Evolutionary conservation across 2,797 vertebrate genomes (phyloP), one percentile per base, ranked within the genome.

Genomic region (Sphaeramia orbicularis): DNA sequence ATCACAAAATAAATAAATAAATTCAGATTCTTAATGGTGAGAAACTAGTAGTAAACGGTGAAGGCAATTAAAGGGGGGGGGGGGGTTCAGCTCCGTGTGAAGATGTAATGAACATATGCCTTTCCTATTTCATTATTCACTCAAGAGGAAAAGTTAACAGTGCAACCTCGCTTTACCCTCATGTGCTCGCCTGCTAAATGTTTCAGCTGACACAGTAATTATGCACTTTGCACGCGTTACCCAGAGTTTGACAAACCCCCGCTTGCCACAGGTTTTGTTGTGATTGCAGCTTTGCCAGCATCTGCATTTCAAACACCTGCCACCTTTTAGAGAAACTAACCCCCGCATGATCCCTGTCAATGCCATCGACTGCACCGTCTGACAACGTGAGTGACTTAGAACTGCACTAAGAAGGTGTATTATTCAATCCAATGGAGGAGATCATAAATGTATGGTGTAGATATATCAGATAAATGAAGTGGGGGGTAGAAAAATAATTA

Each of bases 251-350:
- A 83, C 60, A 82, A 83, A 60, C 44, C 37, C 49, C 52, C 6
- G 32, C 57, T 57, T 61, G 37, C 71, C 64, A 75, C 67, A 45
- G 59, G 56, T 79, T 78, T 76, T 83, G 70, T 83, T 84, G 62
- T 82, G 74, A 85, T 80, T 66, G 60, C 68, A 84, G 57, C 71
- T 76, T 64, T 15, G 49, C 57, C 53, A 12, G 62, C 63, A 80
- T 84, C 84, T 78, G 78, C 73, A 87, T 90, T 84, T 90, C 74
- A 82, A 81, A 80, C 59, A 82, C 73, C 73, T 83, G 84, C 69
- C 86, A 81, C 62, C 67, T 72, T 78, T 78, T 45, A 66, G 53
- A 83, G 80, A 80, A 59, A 68, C 68, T 59, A 73, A 62, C 59
- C 62, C 18, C 59, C 6, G 1, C 43, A 40, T 53, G 45, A 83